Percentiles rank a stretch among this genome's conserved stretches.
Conservation (phyloP, 2,797 vertebrate genomes). For the Sebastiscus albofasciatus region DNA sequence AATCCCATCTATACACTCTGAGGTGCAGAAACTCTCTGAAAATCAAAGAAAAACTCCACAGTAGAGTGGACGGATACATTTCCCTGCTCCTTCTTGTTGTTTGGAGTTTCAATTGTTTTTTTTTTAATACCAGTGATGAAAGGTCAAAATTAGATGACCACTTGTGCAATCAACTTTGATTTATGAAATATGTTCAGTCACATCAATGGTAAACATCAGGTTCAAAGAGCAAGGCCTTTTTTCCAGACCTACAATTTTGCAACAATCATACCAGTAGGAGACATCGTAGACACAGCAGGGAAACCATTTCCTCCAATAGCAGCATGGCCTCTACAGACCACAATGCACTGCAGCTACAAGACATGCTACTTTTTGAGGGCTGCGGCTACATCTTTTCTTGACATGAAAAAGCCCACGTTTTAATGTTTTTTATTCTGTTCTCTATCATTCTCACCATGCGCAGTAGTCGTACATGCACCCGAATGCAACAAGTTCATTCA, state of each 20-base stretch:
- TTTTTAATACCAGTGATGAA: background rate
- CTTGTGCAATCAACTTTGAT: background rate
- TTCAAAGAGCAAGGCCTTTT: slow-evolving; percentile 2
- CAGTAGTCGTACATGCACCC: background rate
- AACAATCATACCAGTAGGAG: background rate
- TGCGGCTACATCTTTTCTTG: background rate
- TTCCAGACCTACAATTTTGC: slow-evolving; percentile 1
- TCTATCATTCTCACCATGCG: background rate
- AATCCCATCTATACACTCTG: background rate
- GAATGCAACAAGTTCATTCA: background rate
- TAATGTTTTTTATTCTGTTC: background rate
- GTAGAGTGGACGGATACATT: background rate
- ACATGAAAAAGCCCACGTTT: background rate
- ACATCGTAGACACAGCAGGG: background rate
- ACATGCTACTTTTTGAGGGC: background rate
- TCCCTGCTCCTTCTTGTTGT: background rate
- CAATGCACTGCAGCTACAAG: background rate
- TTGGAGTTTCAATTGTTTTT: background rate
- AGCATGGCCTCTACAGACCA: background rate
- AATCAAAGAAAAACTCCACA: background rate
- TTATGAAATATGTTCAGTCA: slow-evolving; percentile 6
- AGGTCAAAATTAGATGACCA: background rate
- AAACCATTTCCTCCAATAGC: slow-evolving; percentile 2
- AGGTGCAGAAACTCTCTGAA: slow-evolving; percentile 1
- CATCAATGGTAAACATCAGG: background rate